These are phyloP conservation scores for Trachops cirrhosus DNA, from an alignment of 2,797 vertebrate genomes.

Conservation along the genomic window DNA sequence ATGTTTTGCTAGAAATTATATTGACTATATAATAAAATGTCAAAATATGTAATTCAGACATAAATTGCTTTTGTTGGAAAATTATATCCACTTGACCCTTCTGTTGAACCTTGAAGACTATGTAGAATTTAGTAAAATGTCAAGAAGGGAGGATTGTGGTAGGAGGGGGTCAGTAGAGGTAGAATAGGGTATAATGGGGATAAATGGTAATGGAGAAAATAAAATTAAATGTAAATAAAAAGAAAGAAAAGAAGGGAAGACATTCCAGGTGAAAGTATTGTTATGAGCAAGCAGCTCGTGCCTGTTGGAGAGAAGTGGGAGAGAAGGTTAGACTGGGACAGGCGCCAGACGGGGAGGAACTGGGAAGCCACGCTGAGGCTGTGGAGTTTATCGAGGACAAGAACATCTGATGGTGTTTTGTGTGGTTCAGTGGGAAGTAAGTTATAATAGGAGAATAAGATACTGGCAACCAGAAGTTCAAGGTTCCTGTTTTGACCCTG, in stretches of 20 bases:
- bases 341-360: neutral
- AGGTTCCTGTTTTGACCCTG: neutral
- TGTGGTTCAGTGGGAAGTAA: neutral
- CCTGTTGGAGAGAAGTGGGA: too few species aligned
- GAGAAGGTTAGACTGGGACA: neutral
- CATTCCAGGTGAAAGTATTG: neutral
- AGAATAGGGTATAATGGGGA: neutral
- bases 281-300: neutral
- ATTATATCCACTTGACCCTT: neutral
- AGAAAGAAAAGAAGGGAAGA: neutral
- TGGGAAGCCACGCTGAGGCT: neutral
- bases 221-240: neutral
- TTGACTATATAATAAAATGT: neutral
- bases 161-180: neutral
- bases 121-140: neutral
- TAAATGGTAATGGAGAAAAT: neutral
- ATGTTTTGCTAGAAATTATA: neutral
- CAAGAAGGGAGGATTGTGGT: neutral
- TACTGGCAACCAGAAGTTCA: neutral
- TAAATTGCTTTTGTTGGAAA: neutral
- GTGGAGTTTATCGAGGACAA: neutral
- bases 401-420: neutral
- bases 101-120: neutral
- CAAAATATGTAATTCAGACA: neutral
- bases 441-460: neutral